Evolutionary conservation across 1,140 invertebrate genomes (phyloP), one percentile per base, ranked within the genome.

Genomic region (Agraylea sexmaculata): DNA sequence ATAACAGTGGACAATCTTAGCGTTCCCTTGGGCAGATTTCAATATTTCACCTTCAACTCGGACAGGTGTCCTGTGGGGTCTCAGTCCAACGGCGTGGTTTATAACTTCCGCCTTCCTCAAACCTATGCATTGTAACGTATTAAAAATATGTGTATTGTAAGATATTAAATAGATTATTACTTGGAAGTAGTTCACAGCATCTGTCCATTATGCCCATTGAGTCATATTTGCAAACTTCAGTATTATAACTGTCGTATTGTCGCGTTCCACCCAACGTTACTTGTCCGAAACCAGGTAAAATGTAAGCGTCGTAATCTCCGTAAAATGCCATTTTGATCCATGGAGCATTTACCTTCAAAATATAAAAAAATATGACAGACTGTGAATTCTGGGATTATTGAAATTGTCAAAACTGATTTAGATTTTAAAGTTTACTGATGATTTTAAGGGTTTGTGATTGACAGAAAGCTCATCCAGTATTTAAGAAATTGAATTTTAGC

Each of bases 301-400:
- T 73, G 55, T 93, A 94, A 0, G 84, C 82, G 49, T 88, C 82
- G 36, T 76, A 69, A 51, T 91, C 86, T 0, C 73, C 77, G 52
- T 87, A 90, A 53, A 86, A 83, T 20, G 85, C 88, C 1, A 75
- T 80, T 66, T 91, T 89, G 4, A 94, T 62, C 87, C 88, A 93
- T 0, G 89, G 88, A 8, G 89, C 89, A 47, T 74, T 71, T 1
- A 87, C 80, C 79, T 82, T 47, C 22, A 51, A 51, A 27, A 47
- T 12, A 29, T 40, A 15, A 31, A 15, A 5, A 12, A 45, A 40
- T 7, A 43, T 25, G n/a, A n/a, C n/a, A n/a, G n/a, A n/a, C n/a
- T n/a, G n/a, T n/a, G n/a, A n/a, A n/a, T n/a, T n/a, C n/a, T n/a
- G n/a, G n/a, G n/a, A n/a, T n/a, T n/a, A n/a, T n/a, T n/a, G n/a